phyloP scores from a whole-genome alignment of 2,113 vertebrate genomes.

The Spilogale gracilis region DNA sequence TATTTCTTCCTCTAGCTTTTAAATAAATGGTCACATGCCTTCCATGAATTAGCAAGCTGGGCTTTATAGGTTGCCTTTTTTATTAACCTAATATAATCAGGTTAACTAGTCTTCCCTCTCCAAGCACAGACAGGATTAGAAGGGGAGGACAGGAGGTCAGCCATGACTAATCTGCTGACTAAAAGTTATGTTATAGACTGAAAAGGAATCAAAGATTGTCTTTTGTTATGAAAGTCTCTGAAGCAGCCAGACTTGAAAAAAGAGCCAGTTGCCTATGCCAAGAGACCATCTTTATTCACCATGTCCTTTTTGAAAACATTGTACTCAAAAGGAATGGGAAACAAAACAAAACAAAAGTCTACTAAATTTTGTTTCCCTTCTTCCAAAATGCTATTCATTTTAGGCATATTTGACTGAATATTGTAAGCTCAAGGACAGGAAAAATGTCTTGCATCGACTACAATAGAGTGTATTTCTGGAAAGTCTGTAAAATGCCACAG shows the following conservation, averaged over 20 bases:
- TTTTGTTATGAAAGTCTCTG: not conserved
- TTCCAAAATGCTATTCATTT: not conserved
- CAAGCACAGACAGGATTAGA: not conserved
- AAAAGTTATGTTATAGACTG: not conserved
- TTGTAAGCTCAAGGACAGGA: not conserved
- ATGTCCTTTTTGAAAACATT: not conserved
- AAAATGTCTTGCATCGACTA: not conserved
- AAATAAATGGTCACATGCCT: not conserved
- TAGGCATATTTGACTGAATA: not conserved
- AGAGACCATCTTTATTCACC: not conserved
- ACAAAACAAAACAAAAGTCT: conserved; percentile 9
- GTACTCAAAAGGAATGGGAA: not conserved
- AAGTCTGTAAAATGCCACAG: not conserved
- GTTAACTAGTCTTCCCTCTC: not conserved
- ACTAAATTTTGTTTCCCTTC: conserved; percentile 22
- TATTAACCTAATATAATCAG: not conserved
- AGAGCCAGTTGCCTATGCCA: not conserved
- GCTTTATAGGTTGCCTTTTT: not conserved
- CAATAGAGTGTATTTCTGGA: not conserved
- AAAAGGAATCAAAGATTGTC: not conserved
- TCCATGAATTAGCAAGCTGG: not conserved
- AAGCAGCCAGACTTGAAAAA: not conserved
- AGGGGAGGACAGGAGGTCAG: not conserved
- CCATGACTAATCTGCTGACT: not conserved
- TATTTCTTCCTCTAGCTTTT: not conserved